These are phyloP conservation scores for Ecliptopera silaceata DNA, from an alignment of 2,888 invertebrate genomes.

Conservation along the genomic window DNA sequence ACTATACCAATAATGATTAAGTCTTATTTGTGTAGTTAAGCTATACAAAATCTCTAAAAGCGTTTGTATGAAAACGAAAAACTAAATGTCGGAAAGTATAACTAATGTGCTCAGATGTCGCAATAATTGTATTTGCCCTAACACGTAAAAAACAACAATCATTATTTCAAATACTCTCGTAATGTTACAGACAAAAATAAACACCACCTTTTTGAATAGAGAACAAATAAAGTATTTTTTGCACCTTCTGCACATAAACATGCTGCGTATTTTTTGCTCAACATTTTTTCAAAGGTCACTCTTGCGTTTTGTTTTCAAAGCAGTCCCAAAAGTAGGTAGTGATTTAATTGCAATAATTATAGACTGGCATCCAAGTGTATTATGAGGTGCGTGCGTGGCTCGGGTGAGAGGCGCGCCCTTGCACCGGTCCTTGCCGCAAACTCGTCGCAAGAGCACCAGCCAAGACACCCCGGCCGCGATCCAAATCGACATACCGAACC, in stretches of 20 bases:
- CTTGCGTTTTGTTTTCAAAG: slow-evolving; percentile 38
- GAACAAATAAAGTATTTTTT: not conserved
- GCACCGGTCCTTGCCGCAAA: slow-evolving; percentile 65
- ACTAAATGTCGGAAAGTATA: too few species aligned
- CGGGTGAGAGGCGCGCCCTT: slow-evolving; percentile 79
- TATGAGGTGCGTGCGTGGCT: slow-evolving; percentile 54
- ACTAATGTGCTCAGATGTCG: too few species aligned
- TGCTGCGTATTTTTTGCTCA: slow-evolving; percentile 16
- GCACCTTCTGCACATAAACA: slow-evolving; percentile 6
- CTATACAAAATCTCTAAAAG: too few species aligned
- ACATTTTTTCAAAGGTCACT: slow-evolving; percentile 34
- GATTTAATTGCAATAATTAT: slow-evolving; percentile 58
- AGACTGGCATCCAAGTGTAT: slow-evolving; percentile 61
- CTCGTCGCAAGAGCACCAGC: slow-evolving; percentile 62
- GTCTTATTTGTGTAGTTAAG: too few species aligned
- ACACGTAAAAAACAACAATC: not conserved
- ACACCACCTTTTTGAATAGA: not conserved
- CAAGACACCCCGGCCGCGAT: slow-evolving; percentile 20
- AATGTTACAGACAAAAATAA: not conserved
- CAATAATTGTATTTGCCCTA: too few species aligned
- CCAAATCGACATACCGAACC: slow-evolving; percentile 42
- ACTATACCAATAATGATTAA: too few species aligned
- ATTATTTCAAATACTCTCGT: too few species aligned
- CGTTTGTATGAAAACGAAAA: too few species aligned
- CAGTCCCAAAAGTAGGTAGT: slow-evolving; percentile 32